Percentiles rank a stretch among this genome's conserved stretches.
Evolutionary conservation across 2,113 vertebrate species (phyloP).

Genomic region (Ceyx margarethae): DNA sequence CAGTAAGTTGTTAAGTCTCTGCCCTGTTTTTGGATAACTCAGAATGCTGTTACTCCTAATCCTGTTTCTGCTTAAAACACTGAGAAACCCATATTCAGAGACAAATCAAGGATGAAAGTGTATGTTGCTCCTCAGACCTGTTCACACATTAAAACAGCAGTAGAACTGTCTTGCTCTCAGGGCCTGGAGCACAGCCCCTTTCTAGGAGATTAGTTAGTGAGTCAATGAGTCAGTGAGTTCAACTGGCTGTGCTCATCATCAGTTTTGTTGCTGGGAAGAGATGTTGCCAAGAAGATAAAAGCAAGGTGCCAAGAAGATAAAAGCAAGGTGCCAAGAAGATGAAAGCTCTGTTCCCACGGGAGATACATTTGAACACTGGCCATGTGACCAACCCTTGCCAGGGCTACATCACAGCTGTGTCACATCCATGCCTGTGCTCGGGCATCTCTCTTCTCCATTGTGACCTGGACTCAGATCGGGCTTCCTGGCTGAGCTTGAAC

Average conservation of each 20-base stretch:
- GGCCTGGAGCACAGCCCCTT: background rate
- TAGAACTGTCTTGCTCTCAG: background rate
- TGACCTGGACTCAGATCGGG: background rate
- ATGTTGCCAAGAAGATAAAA: background rate
- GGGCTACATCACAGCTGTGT: accelerated
- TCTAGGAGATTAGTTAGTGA: background rate
- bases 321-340: background rate
- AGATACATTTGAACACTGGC: background rate
- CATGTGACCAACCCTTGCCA: accelerated
- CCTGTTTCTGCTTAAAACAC: background rate
- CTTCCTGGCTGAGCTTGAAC: background rate
- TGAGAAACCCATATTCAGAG: background rate
- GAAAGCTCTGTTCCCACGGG: background rate
- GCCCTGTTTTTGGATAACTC: background rate
- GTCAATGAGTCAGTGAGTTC: background rate
- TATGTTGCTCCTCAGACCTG: background rate
- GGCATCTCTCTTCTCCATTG: background rate
- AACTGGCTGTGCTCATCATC: background rate
- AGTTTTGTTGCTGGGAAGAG: background rate
- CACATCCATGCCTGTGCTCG: accelerated
- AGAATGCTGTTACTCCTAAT: background rate
- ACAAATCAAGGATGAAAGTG: background rate
- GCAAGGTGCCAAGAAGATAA: background rate
- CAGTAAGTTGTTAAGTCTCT: background rate
- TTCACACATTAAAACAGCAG: background rate